Percentiles rank a stretch among this genome's conserved stretches.
Conservation (phyloP, 2,888 invertebrate genomes). For the Drosophila borealis region DNA sequence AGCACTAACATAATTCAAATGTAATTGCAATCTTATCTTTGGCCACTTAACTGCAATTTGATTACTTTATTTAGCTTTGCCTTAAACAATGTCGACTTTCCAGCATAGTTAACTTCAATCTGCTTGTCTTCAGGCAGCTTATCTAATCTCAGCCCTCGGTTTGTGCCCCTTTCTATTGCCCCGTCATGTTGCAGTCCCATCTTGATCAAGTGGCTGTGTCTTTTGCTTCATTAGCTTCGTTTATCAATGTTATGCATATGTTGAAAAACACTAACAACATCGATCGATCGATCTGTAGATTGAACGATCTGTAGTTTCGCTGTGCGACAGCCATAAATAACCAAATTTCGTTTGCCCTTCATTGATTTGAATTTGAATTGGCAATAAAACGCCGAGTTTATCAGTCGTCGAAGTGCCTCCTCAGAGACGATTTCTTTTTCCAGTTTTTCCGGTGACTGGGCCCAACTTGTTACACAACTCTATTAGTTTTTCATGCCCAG, state of each 20-base stretch:
- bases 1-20: too few relatives aligned
- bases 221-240: conserved; percentile 39
- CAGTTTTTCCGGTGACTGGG: conserved; percentile 52
- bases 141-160: conserved; percentile 37
- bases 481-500: conserved; percentile 63
- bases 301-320: conserved; percentile 23
- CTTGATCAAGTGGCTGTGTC: conserved; percentile 24
- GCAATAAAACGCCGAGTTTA: conserved; percentile 73
- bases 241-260: conserved; percentile 50
- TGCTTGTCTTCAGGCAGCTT: conserved; percentile 14
- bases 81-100: conserved; percentile 1
- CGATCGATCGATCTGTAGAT: conserved; percentile 30
- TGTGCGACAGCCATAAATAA: conserved; percentile 45
- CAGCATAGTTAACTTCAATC: conserved; percentile 22
- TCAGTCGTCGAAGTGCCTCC: conserved; percentile 65
- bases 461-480: conserved; percentile 74
- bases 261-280: conserved; percentile 33
- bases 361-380: conserved; percentile 70
- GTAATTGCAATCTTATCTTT: conserved; percentile 27
- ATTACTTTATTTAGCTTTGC: conserved; percentile 38
- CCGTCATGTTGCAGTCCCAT: conserved; percentile 13
- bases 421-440: conserved; percentile 48
- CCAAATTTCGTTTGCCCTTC: conserved; percentile 43
- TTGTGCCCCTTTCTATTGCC: conserved; percentile 1
- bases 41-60: conserved; percentile 26